These are phyloP conservation scores for Sinocyclocheilus maitianheensis DNA, from an alignment of 2,113 vertebrate genomes.

Conservation along the genomic window DNA sequence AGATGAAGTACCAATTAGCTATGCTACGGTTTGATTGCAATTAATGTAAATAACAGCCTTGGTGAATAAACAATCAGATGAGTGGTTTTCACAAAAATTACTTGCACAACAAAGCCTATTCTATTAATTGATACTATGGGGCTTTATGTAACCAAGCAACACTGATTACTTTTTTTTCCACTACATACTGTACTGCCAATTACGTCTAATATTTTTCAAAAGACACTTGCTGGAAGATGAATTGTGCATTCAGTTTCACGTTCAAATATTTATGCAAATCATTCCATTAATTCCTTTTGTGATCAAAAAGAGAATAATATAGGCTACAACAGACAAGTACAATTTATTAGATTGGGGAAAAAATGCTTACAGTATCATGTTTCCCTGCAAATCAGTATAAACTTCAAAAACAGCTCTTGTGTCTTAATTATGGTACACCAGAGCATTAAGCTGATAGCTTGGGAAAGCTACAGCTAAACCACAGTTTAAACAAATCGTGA, in stretches of 20 bases:
- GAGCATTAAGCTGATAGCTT: slow-evolving; percentile 35
- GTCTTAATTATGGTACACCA: slow-evolving; percentile 40
- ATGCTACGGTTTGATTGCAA: background rate
- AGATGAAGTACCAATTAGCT: background rate
- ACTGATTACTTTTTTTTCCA: background rate
- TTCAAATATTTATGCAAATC: background rate
- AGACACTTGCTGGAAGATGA: background rate
- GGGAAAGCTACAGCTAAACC: slow-evolving; percentile 49
- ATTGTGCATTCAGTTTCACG: background rate
- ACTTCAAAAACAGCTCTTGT: background rate
- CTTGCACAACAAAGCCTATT: background rate
- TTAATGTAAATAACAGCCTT: background rate
- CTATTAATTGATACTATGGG: background rate
- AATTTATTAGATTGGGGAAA: background rate
- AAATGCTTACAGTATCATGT: slow-evolving; percentile 2
- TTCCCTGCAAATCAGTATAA: background rate
- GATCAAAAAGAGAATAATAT: background rate
- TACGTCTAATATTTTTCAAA: background rate
- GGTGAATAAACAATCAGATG: background rate
- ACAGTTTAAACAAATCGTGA: slow-evolving; percentile 45
- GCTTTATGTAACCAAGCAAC: slow-evolving; percentile 8
- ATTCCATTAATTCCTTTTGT: background rate
- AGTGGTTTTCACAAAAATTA: background rate
- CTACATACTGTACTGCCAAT: background rate
- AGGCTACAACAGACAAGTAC: background rate